Evolutionary conservation across 1,140 invertebrate genomes (phyloP).

Genomic region (Metaphire vulgaris): DNA sequence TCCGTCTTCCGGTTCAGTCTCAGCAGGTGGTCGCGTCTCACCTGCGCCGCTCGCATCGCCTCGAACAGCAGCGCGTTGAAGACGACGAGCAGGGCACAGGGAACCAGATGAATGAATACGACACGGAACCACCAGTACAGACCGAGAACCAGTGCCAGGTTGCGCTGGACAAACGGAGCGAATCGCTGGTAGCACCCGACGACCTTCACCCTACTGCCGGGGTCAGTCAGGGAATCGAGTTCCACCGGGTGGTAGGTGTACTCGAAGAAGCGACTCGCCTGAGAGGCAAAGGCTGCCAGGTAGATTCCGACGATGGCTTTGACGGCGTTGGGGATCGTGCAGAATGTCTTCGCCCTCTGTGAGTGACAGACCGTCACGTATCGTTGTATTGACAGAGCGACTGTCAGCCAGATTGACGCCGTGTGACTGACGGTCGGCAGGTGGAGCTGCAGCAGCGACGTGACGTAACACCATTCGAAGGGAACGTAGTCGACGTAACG

Average conservation of each 20-base stretch:
- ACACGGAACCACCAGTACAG: slow-evolving; percentile 77
- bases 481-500: too few species aligned
- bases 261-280: slow-evolving; percentile 72
- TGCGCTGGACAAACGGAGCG: slow-evolving; percentile 46
- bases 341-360: slow-evolving; percentile 72
- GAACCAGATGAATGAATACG: slow-evolving; percentile 80
- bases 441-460: too few species aligned
- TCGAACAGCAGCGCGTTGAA: slow-evolving; percentile 79
- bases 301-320: slow-evolving; percentile 70
- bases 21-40: slow-evolving; percentile 68
- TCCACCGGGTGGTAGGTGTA: slow-evolving; percentile 51
- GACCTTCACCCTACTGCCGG: slow-evolving; percentile 46
- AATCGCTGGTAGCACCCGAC: slow-evolving; percentile 33
- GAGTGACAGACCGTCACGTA: slow-evolving; percentile 87
- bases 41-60: slow-evolving; percentile 73
- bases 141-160: slow-evolving; percentile 67
- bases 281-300: slow-evolving; percentile 67
- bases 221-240: slow-evolving; percentile 60
- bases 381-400: too few species aligned
- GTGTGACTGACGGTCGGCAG: too few species aligned
- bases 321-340: slow-evolving; percentile 72
- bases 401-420: too few species aligned
- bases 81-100: slow-evolving; percentile 78
- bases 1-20: slow-evolving; percentile 77
- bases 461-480: too few species aligned